These are phyloP conservation scores for Cepaea hortensis DNA, from an alignment of 2,888 invertebrate species.

Conservation along the genomic window DNA sequence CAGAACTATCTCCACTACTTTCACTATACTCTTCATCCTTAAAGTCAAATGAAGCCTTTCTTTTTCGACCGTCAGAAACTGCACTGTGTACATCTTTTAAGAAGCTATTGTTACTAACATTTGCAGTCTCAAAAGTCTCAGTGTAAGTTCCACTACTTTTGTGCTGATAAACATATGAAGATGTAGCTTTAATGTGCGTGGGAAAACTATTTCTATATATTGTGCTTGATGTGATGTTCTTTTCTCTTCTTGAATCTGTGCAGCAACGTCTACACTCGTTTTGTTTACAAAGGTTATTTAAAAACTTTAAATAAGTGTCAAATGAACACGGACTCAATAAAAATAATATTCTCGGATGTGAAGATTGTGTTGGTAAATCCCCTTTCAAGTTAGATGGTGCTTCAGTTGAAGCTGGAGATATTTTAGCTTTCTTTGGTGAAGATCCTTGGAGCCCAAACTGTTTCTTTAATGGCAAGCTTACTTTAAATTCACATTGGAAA, in stretches of 20 bases:
- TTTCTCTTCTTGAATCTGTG: neutral
- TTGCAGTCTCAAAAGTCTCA: neutral
- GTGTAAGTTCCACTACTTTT: neutral
- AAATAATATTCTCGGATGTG: conserved; percentile 18
- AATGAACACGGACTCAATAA: conserved; percentile 7
- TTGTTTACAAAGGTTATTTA: conserved; percentile 10
- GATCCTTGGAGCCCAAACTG: neutral
- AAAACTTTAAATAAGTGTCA: conserved; percentile 12
- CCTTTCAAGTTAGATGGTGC: neutral
- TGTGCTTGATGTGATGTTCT: too few species aligned
- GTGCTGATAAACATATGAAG: too few species aligned
- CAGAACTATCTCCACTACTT: neutral
- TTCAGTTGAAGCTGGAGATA: neutral
- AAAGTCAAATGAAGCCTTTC: neutral
- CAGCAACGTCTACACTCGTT: neutral
- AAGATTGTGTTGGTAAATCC: neutral
- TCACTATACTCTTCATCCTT: neutral
- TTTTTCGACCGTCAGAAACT: neutral
- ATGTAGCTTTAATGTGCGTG: neutral
- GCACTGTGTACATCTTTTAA: neutral
- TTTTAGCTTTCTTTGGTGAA: conserved; percentile 12
- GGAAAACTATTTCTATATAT: neutral
- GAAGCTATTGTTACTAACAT: neutral
- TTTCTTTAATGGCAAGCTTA: neutral
- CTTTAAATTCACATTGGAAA: conserved; percentile 7